phyloP scores from a whole-genome alignment of 2,888 invertebrate genomes.

The Labia minor region DNA sequence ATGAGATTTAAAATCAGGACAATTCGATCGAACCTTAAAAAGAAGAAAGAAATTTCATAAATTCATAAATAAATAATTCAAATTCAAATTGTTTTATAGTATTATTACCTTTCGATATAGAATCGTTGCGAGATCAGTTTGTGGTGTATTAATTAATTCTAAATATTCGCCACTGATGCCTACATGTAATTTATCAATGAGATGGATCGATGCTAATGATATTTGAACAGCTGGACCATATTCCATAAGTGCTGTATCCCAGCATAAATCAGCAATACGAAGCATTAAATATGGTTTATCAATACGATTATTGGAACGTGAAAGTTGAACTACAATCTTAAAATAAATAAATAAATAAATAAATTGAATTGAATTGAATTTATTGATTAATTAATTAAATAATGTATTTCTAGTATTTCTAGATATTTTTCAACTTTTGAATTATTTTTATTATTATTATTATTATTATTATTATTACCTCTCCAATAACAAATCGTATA shows the following conservation, averaged over 20 bases:
- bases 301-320: constrained; percentile 50
- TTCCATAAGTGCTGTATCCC: constrained; percentile 66
- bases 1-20: constrained; percentile 70
- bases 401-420: background rate
- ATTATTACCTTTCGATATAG: constrained; percentile 59
- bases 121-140: constrained; percentile 55
- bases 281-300: constrained; percentile 66
- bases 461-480: constrained; percentile 36
- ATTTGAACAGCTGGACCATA: constrained; percentile 69
- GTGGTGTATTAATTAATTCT: constrained; percentile 55
- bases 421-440: constrained; percentile 23
- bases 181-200: constrained; percentile 67
- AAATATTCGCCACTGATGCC: constrained; percentile 63
- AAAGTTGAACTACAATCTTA: constrained; percentile 54
- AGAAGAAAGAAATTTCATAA: constrained; percentile 17
- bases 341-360: constrained; percentile 25
- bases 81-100: background rate
- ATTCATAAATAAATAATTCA: background rate
- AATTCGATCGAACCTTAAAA: constrained; percentile 60
- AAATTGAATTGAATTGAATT: constrained; percentile 14
- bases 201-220: constrained; percentile 48
- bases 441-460: constrained; percentile 9
- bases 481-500: constrained; percentile 59
- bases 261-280: constrained; percentile 53
- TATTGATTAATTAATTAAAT: too few relatives aligned